Evolutionary conservation across 1,140 invertebrate species (phyloP), one percentile per base, ranked within the genome.

Genomic region (Ceratitis capitata): DNA sequence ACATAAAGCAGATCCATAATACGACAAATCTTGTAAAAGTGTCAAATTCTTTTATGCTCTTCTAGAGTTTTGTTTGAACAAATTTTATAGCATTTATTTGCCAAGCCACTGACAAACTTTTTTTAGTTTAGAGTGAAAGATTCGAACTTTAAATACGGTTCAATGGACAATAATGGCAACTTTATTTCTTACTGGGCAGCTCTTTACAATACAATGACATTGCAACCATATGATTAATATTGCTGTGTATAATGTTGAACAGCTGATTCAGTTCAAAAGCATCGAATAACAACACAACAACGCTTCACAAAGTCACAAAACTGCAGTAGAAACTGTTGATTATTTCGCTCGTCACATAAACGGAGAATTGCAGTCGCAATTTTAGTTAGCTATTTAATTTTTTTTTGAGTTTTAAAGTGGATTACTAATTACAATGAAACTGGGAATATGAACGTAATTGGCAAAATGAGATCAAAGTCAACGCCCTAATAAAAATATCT

Each of bases 311-410:
- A 78, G 69, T 78, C 69, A 45, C 69, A 78, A 78, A 26, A 42
- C 45, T 78, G 69, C 69, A 78, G 69, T 78, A 78, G 69, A 78
- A 78, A 78, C 69, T 78, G 69, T 78, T 78, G 69, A 78, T 78
- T 78, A 47, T 78, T n/a, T 78, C 45, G 16, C 23, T 26, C 32
- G 69, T 78, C 19, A 12, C 19, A 23, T 45, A 19, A n/a, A 78
- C 69, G 39, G 23, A 35, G 69, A 35, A 78, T 35, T 78, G 69
- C 35, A 47, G 64, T 69, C 64, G 35, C 64, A 69, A 69, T 19
- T 78, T 39, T 45, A 23, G n/a, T 78, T 45, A 78, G 39, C 45
- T 7, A 39, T 78, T 35, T 78, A 26, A 45, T 45, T 45, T 26
- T n/a, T 39, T 45, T n/a, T 23, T 47, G 5, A 78, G 23, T 9